Base-by-base conservation (phyloP, 2,797 vertebrate genomes). In the Cryptoblepharus egeriae region DNA sequence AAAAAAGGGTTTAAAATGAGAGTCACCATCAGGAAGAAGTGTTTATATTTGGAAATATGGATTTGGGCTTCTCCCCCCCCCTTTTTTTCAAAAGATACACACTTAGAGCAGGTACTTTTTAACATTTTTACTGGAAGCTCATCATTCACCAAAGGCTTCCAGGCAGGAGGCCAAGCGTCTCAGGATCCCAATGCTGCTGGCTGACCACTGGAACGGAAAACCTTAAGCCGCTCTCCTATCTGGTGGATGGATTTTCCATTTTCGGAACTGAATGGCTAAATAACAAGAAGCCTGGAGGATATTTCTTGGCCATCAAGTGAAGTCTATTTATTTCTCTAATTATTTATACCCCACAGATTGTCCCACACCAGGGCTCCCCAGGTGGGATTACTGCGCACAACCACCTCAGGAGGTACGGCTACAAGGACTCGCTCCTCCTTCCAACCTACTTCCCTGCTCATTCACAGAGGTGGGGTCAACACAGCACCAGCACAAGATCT, bases 31-130 rank as follows among this genome's bases (percentile, higher is more conserved):
- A 90, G 90, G 92, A 89, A 92, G 91, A 55, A 77, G 82, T 13
- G 84, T 92, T 93, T 94, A 93, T 88, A 91, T 94, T 93, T 93
- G 92, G 92, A 93, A 93, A 89, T 91, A 90, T 3, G 87, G 91
- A 93, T 94, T 91, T 89, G 35, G 89, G 91, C 92, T 94, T 93
- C 91, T 83, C 18, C 45, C 24, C 37, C 4, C 28, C 6, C 49
- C 1, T 1, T 18, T 37, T 37, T 28, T 2, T 13, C 24, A 90
- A 86, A 82, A 86, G 79, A 80, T 37, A 64, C 64, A 42, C 76
- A 84, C 76, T 70, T 80, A 85, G 57, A 88, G 91, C 87, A 89
- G 85, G 84, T 90, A 72, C 89, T 92, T 88, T n/a, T 84, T 68
- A 67, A 72, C 77, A 35, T 90, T 91, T 92, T 90, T 91, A 92